Evolutionary conservation across 1,140 invertebrate genomes (phyloP).

Genomic region (Calephelis nemesis): DNA sequence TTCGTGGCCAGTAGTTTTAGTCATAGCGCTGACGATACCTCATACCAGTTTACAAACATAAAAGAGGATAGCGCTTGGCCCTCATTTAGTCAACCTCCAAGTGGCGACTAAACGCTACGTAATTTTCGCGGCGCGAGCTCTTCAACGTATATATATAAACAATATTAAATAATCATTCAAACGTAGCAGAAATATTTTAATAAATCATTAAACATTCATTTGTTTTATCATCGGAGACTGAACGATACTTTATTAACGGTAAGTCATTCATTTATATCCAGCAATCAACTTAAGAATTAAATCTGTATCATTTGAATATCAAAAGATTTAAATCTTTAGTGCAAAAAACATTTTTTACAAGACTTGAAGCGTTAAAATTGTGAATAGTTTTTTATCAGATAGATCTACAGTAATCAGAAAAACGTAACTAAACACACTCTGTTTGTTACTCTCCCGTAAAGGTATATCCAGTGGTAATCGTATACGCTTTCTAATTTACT

Average conservation of each 20-base stretch:
- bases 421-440: too few species aligned
- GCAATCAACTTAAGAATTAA: too few species aligned
- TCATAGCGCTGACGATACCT: conserved; percentile 40
- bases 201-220: not conserved
- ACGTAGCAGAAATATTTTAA: not conserved
- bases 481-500: conserved; percentile 67
- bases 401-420: too few species aligned
- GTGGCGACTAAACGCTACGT: conserved; percentile 42
- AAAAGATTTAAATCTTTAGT: too few species aligned
- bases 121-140: conserved; percentile 32
- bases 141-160: not conserved
- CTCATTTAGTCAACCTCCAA: conserved; percentile 59
- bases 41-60: conserved; percentile 71
- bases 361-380: too few species aligned
- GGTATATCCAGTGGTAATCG: conserved; percentile 23
- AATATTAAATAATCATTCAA: not conserved
- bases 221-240: too few species aligned
- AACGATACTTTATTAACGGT: conserved; percentile 21
- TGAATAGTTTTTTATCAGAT: too few species aligned
- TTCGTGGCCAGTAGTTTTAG: conserved; percentile 29
- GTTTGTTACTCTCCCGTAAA: conserved; percentile 10
- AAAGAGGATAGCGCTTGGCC: conserved; percentile 68
- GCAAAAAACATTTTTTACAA: too few species aligned
- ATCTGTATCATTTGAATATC: too few species aligned
- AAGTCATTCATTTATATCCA: conserved; percentile 18